A percentile compares a stretch with the other conserved stretches of the same genome.
Conservation (phyloP, 2,113 vertebrate species). For the Notiomystis cincta region DNA sequence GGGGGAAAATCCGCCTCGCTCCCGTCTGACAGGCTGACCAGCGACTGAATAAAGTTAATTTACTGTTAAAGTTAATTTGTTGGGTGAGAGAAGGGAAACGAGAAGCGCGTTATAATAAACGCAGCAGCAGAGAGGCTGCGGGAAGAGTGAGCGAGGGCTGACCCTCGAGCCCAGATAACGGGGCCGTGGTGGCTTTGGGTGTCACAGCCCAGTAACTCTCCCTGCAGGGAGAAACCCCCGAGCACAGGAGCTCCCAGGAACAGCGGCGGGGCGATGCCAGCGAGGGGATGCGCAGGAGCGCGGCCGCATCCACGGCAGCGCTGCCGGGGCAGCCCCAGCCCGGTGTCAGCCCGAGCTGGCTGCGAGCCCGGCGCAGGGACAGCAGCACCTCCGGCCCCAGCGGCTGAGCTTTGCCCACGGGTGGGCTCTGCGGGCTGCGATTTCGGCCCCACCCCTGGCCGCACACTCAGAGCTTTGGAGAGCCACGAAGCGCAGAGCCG, state of each 20-base stretch:
- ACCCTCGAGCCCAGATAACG: accelerated
- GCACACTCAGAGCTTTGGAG: neutral
- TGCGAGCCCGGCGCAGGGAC: neutral
- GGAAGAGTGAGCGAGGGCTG: neutral
- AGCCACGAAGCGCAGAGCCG: accelerated
- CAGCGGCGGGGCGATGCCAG: accelerated
- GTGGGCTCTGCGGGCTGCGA: neutral
- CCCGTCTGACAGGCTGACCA: neutral
- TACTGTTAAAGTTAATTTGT: constrained; percentile 34
- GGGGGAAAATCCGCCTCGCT: neutral
- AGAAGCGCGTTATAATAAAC: neutral
- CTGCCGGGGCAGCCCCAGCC: accelerated
- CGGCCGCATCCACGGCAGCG: accelerated
- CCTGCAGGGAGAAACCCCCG: neutral
- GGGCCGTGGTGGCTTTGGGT: accelerated
- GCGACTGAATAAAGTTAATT: constrained; percentile 31
- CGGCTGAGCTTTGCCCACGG: accelerated
- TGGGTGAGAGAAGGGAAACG: constrained; percentile 1
- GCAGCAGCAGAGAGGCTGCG: neutral
- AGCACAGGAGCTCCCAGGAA: accelerated
- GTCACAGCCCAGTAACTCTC: accelerated
- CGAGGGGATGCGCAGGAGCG: accelerated
- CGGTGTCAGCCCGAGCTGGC: accelerated
- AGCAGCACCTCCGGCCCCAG: accelerated
- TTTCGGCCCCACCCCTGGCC: neutral